A percentile compares a stretch with the other conserved stretches of the same genome.
These are phyloP conservation scores for Prolemur simus DNA, from an alignment of 2,113 vertebrate species.

Conservation along the genomic window DNA sequence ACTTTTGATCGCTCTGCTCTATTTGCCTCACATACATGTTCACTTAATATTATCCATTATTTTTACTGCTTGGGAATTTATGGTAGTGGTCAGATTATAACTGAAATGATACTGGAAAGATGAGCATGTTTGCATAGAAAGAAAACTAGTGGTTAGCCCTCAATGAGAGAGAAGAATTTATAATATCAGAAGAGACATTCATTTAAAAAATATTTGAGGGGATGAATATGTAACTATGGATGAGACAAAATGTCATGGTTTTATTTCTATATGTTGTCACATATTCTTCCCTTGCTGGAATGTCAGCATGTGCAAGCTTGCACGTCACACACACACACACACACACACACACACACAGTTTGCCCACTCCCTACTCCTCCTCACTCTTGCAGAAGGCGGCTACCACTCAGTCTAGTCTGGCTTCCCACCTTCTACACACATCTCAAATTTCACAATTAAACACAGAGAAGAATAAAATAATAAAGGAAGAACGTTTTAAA, in stretches of 20 bases:
- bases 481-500: not conserved
- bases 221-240: not conserved
- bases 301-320: not conserved
- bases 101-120: not conserved
- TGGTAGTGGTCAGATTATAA: not conserved
- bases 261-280: conserved; percentile 2
- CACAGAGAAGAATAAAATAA: not conserved
- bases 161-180: not conserved
- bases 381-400: not conserved
- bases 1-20: not conserved
- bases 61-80: not conserved
- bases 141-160: not conserved
- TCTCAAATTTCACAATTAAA: not conserved
- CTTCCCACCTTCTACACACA: not conserved
- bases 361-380: not conserved
- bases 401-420: not conserved
- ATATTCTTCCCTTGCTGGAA: not conserved
- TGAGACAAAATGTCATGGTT: not conserved
- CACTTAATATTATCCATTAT: not conserved
- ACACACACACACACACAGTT: too few relatives aligned
- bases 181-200: not conserved
- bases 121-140: not conserved
- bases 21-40: not conserved
- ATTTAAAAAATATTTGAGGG: not conserved
- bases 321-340: too few relatives aligned